These are phyloP conservation scores for Cantharis rufa DNA, from an alignment of 2,888 invertebrate genomes.

Conservation along the genomic window DNA sequence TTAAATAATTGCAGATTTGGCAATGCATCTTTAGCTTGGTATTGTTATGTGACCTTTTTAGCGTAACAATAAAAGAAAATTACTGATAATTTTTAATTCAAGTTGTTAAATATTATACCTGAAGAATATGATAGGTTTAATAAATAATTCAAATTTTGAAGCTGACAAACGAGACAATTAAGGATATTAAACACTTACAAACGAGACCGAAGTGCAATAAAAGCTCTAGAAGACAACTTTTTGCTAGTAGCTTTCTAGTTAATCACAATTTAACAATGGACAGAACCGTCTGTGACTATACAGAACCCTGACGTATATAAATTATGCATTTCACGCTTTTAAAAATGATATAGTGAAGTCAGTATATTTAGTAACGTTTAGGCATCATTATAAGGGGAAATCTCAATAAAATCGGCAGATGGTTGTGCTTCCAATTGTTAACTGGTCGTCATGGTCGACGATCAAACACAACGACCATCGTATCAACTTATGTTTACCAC, in stretches of 20 bases:
- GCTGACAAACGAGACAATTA: conserved; percentile 44
- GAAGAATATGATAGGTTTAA: conserved; percentile 16
- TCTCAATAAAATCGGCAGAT: conserved; percentile 53
- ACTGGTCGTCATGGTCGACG: conserved; percentile 53
- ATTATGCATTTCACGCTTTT: conserved; percentile 52
- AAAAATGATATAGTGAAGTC: conserved; percentile 48
- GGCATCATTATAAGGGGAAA: conserved; percentile 48
- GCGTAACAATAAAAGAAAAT: conserved; percentile 21
- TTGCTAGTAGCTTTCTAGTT: conserved; percentile 44
- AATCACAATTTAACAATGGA: conserved; percentile 49
- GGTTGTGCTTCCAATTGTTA: conserved; percentile 53
- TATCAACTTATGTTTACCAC: conserved; percentile 43
- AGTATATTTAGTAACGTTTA: conserved; percentile 56
- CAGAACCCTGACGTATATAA: conserved; percentile 50
- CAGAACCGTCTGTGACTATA: conserved; percentile 37
- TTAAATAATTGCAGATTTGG: background rate
- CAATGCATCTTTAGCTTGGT: background rate
- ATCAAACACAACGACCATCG: conserved; percentile 48
- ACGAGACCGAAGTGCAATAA: conserved; percentile 42
- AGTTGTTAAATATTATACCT: conserved; percentile 8
- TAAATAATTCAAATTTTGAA: conserved; percentile 29
- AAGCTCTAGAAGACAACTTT: conserved; percentile 39
- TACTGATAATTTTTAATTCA: conserved; percentile 21
- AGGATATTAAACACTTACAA: conserved; percentile 52
- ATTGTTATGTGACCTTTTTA: background rate